Conservation (phyloP, 2,888 invertebrate species). For the Drosophila monieri region DNA sequence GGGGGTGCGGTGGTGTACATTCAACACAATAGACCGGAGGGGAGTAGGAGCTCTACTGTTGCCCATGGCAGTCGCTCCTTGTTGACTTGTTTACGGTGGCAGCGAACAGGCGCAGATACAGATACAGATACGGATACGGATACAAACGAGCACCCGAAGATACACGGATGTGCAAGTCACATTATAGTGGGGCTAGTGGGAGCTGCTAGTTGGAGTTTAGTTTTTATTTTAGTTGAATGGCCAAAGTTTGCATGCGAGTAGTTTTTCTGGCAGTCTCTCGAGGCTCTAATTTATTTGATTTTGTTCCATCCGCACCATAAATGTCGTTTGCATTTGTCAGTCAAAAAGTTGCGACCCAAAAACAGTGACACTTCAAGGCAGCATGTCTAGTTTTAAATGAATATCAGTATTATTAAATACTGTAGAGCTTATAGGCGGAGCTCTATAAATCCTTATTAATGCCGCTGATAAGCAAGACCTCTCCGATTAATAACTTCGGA, state of each 20-base stretch:
- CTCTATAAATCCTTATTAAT: not conserved
- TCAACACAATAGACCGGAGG: not conserved
- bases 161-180: constrained; percentile 38
- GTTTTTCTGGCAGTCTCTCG: constrained; percentile 58
- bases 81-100: constrained; percentile 44
- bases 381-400: not conserved
- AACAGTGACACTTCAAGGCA: constrained; percentile 5
- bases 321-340: constrained; percentile 63
- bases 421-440: too few species aligned
- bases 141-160: constrained; percentile 22
- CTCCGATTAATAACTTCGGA: not conserved
- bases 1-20: not conserved
- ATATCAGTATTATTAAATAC: not conserved
- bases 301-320: constrained; percentile 29
- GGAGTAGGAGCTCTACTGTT: constrained; percentile 5
- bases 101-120: constrained; percentile 38
- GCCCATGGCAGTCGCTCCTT: constrained; percentile 43
- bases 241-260: constrained; percentile 22
- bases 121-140: constrained; percentile 17
- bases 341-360: constrained; percentile 44
- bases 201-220: constrained; percentile 23
- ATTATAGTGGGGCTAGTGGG: constrained; percentile 24
- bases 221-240: constrained; percentile 26
- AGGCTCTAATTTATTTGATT: constrained; percentile 35
- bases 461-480: not conserved